Conservation (phyloP, 2,113 vertebrate species). For the Nibea albiflora region DNA sequence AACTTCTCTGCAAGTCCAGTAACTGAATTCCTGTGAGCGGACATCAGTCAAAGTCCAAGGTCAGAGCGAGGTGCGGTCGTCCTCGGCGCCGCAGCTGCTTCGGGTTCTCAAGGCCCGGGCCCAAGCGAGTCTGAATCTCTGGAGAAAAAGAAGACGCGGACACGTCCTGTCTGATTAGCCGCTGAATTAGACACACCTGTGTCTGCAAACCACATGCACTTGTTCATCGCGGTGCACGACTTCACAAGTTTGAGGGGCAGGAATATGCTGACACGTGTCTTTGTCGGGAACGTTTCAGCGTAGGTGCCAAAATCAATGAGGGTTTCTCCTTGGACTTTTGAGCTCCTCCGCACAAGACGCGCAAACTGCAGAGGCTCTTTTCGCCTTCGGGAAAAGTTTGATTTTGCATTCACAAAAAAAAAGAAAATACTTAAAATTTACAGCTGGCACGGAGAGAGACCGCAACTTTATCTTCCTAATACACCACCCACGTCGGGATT, state of each 20-base stretch:
- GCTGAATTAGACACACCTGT: not conserved
- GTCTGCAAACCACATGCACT: not conserved
- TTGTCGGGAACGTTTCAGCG: not conserved
- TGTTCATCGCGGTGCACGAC: too few relatives aligned
- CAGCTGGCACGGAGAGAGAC: slow-evolving; percentile 2
- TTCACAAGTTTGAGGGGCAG: too few relatives aligned
- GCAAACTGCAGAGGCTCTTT: not conserved
- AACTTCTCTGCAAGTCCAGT: not conserved
- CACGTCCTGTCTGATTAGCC: not conserved
- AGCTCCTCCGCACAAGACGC: not conserved
- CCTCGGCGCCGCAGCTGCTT: not conserved
- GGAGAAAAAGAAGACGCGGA: not conserved
- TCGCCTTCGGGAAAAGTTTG: slow-evolving; percentile 15
- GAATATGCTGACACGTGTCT: not conserved
- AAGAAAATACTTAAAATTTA: slow-evolving; percentile 10
- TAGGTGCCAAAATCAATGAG: not conserved
- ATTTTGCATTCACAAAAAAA: slow-evolving; percentile 5
- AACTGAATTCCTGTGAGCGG: not conserved
- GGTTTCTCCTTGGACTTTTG: not conserved
- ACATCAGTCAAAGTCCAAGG: not conserved
- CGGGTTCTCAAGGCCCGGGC: not conserved
- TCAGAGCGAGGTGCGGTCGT: not conserved
- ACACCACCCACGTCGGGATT: slow-evolving; percentile 39
- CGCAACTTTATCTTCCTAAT: slow-evolving; percentile 20
- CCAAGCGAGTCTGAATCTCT: not conserved